Percentiles rank a stretch among this genome's conserved stretches.
Evolutionary conservation across 2,888 invertebrate genomes (phyloP).

Genomic region (Gisinianus flammeolus): DNA sequence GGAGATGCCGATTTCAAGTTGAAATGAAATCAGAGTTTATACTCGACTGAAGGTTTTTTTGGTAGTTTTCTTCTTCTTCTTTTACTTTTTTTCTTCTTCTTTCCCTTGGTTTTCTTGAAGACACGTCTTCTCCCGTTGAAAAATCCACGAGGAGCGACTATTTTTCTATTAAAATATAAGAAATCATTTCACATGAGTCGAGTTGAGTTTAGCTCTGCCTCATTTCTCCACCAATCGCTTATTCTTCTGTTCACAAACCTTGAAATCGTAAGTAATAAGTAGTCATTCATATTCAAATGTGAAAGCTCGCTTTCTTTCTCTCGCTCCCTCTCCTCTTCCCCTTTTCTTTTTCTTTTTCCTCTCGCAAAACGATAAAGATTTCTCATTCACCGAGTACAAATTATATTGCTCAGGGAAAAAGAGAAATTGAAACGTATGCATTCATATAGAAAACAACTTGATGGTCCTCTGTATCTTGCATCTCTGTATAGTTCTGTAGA

Average conservation of each 20-base stretch:
- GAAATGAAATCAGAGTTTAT: not conserved
- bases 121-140: not conserved
- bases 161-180: not conserved
- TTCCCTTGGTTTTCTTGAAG: not conserved
- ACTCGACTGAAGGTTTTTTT: not conserved
- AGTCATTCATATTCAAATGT: conserved; percentile 30
- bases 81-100: not conserved
- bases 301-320: not conserved
- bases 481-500: too few relatives aligned
- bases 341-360: not conserved
- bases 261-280: conserved; percentile 19
- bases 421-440: not conserved
- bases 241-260: conserved; percentile 14
- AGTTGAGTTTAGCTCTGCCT: conserved; percentile 22
- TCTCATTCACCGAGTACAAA: conserved; percentile 8
- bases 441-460: too few relatives aligned
- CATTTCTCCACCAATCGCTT: conserved; percentile 28
- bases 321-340: not conserved
- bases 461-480: too few relatives aligned
- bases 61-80: not conserved
- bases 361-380: conserved; percentile 15
- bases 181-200: not conserved
- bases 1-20: too few relatives aligned
- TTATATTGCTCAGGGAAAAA: not conserved
- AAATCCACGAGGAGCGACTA: too few relatives aligned